Evolutionary conservation across 2,888 invertebrate species (phyloP), one percentile per base, ranked within the genome.

Genomic region (Uloborus plumipes): DNA sequence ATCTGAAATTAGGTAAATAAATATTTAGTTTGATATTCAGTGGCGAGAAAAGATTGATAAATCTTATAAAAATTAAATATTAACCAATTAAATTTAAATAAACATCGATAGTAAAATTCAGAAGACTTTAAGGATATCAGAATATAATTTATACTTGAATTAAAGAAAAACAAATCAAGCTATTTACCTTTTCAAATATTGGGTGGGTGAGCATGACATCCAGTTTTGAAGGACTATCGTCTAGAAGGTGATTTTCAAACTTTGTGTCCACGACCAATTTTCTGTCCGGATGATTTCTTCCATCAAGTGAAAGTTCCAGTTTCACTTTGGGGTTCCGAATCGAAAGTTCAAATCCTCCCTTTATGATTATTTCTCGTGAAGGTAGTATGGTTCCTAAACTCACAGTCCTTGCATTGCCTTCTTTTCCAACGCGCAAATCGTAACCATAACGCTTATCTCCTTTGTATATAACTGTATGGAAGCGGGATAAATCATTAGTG

Each of bases 381-480:
- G 83, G 83, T 18, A 83, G 39, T 1, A 83, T 77, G 20, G 77
- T 53, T 16, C 77, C 83, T 20, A 77, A 67, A 22, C 72, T 70
- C 0, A 69, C 14, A 39, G 55, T 73, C n/a, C 50, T 61, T 20
- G 51, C 69, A 26, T 61, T 58, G 1, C 58, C 64, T 67, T 83
- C 77, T 47, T 70, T 65, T 22, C 71, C 81, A 7, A 83, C 15
- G 31, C 53, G 62, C 26, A 83, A 15, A 62, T 83, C 83, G 26
- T 83, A 83, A 11, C 83, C 83, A 47, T 76, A 83, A n/a, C 83
- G 59, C 16, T 55, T 59, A 55, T 83, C 73, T 20, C 72, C 83
- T n/a, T 74, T 75, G 47, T 67, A 77, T 22, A 83, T 55, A 15
- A 83, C 76, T n/a, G 75, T 73, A 31, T 67, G 75, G 18, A 51